phyloP scores from a whole-genome alignment of 2,113 vertebrate genomes.

The Rhinoderma darwinii region DNA sequence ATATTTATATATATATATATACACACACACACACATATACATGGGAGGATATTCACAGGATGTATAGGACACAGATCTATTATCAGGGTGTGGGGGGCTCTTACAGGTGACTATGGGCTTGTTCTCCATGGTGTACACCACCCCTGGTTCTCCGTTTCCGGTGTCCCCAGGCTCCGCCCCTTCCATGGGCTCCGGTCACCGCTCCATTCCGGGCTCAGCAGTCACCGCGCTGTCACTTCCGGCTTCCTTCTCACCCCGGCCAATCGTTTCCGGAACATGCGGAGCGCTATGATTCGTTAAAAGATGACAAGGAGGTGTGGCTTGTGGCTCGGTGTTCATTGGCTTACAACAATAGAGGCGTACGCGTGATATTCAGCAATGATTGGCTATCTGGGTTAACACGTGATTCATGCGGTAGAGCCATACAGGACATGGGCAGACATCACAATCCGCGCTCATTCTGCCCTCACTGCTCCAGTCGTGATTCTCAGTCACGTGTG shows the following conservation, averaged over 20 bases:
- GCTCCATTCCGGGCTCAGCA: conserved; percentile 33
- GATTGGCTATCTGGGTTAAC: too few species aligned
- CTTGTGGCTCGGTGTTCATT: neutral
- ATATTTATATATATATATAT: too few species aligned
- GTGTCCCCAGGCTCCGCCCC: conserved; percentile 46
- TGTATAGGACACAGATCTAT: neutral
- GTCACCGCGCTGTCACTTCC: conserved; percentile 32
- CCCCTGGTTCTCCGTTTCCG: conserved; percentile 41
- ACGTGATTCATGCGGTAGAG: neutral
- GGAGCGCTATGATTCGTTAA: neutral
- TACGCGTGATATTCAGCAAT: too few species aligned
- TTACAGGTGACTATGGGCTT: conserved; percentile 51
- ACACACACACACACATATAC: too few species aligned
- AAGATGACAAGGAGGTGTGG: neutral
- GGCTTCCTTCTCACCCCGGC: conserved; percentile 18
- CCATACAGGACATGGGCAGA: too few species aligned
- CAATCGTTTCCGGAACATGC: neutral
- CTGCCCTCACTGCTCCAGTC: too few species aligned
- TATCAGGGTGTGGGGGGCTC: too few species aligned
- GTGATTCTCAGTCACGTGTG: too few species aligned
- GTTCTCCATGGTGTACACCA: conserved; percentile 55
- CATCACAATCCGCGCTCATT: too few species aligned
- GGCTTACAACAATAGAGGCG: neutral
- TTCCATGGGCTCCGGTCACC: conserved; percentile 54
- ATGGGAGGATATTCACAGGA: too few species aligned